These are phyloP conservation scores for Lepisosteus oculatus DNA, from an alignment of 2,113 vertebrate genomes.

Conservation along the genomic window DNA sequence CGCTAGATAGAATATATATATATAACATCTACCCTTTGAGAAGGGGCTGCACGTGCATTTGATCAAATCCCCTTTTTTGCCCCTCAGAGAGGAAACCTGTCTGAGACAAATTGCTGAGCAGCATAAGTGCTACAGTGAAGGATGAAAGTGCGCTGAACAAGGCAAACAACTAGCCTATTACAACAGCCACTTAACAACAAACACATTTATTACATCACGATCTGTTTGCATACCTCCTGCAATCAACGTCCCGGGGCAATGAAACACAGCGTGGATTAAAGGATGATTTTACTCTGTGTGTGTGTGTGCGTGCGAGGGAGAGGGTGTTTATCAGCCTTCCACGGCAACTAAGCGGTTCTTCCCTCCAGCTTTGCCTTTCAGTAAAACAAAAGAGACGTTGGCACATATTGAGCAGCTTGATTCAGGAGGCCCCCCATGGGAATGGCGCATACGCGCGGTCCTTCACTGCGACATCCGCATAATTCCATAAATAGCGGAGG, in stretches of 20 bases:
- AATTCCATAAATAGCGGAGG: slow-evolving; percentile 58
- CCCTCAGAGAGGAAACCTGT: slow-evolving; percentile 32
- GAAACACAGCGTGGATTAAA: neutral
- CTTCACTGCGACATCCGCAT: slow-evolving; percentile 59
- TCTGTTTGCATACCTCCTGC: slow-evolving; percentile 51
- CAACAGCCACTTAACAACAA: slow-evolving; percentile 65
- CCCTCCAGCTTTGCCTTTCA: slow-evolving; percentile 18
- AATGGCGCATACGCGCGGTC: slow-evolving; percentile 41
- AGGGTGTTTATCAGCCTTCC: neutral
- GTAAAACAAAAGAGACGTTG: slow-evolving; percentile 49
- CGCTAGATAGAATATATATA: no score
- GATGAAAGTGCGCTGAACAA: slow-evolving; percentile 60
- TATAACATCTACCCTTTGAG: no score
- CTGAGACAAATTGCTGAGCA: slow-evolving; percentile 50
- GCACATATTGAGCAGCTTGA: slow-evolving; percentile 51
- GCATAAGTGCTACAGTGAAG: slow-evolving; percentile 59
- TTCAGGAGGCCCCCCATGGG: slow-evolving; percentile 56
- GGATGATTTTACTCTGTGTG: neutral
- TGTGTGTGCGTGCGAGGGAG: neutral
- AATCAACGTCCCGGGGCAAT: slow-evolving; percentile 29
- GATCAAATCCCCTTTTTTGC: slow-evolving; percentile 15
- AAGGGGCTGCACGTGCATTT: no score
- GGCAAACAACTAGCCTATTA: slow-evolving; percentile 68
- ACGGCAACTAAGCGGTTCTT: neutral
- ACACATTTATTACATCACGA: slow-evolving; percentile 62